Evolutionary conservation across 2,113 vertebrate genomes (phyloP), one percentile per base, ranked within the genome.

Genomic region (Beaufortia kweichowensis): DNA sequence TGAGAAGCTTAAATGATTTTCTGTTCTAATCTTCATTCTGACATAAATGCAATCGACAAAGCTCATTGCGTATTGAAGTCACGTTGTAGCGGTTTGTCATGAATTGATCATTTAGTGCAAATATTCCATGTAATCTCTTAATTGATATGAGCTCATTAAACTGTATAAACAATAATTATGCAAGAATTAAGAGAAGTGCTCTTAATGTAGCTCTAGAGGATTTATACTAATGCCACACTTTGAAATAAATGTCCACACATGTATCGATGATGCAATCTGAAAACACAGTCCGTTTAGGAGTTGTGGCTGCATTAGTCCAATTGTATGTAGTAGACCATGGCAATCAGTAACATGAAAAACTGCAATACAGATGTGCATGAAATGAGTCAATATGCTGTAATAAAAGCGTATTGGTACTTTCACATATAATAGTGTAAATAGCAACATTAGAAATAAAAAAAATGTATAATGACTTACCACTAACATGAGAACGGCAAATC

Each of bases 401-500:
- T 4, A 68, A 33, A 2, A 62, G 60, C 24, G 55, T n/a, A n/a
- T n/a, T n/a, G n/a, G n/a, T n/a, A n/a, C n/a, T n/a, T n/a, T n/a
- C n/a, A n/a, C n/a, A n/a, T n/a, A n/a, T n/a, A n/a, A n/a, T n/a
- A n/a, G n/a, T n/a, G n/a, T n/a, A n/a, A n/a, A n/a, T n/a, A n/a
- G n/a, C n/a, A n/a, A n/a, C n/a, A n/a, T n/a, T n/a, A n/a, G n/a
- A n/a, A n/a, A n/a, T n/a, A n/a, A n/a, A n/a, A n/a, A n/a, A n/a
- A n/a, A n/a, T n/a, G n/a, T n/a, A n/a, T n/a, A n/a, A n/a, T 53
- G 31, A 85, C 89, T 89, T 75, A 93, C 93, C 84, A 92, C 89
- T 81, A 91, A 87, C 90, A 93, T 92, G 39, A 93, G 90, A 70
- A 94, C 90, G 12, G 93, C 87, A 35, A 94, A 94, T 2, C 93